Conservation (phyloP, 2,888 invertebrate genomes). For the Microdon myrmicae region DNA sequence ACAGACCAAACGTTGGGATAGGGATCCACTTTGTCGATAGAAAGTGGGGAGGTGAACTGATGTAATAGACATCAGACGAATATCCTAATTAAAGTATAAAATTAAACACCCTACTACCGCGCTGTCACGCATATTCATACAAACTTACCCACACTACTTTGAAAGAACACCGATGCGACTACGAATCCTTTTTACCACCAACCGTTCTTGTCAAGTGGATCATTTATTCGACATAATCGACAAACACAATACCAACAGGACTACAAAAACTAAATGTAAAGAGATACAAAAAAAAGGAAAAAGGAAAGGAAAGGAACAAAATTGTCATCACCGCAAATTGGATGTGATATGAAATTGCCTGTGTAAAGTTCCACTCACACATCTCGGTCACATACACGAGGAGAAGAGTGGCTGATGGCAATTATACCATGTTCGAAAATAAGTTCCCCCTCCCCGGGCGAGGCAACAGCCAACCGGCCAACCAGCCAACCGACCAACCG, state of each 20-base stretch:
- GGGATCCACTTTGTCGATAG: constrained; percentile 1
- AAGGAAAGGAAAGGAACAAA: constrained; percentile 31
- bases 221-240: constrained; percentile 44
- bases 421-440: constrained; percentile 20
- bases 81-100: constrained; percentile 44
- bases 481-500: constrained; percentile 57
- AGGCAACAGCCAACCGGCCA: constrained; percentile 27
- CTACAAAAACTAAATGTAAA: no score
- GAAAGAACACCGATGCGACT: not conserved
- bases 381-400: constrained; percentile 1
- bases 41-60: not conserved
- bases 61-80: constrained; percentile 34
- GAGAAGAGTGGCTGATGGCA: no score
- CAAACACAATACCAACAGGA: no score
- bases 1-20: no score
- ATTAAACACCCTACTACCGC: constrained; percentile 36
- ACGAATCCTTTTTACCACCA: constrained; percentile 11
- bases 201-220: constrained; percentile 38
- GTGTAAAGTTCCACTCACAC: constrained; percentile 60
- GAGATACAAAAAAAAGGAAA: constrained; percentile 16
- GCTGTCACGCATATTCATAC: constrained; percentile 15
- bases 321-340: constrained; percentile 63
- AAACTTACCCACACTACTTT: not conserved
- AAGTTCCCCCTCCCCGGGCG: constrained; percentile 19
- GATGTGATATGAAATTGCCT: constrained; percentile 67